phyloP scores from a whole-genome alignment of 2,113 vertebrate species.

The Myiozetetes cayanensis region DNA sequence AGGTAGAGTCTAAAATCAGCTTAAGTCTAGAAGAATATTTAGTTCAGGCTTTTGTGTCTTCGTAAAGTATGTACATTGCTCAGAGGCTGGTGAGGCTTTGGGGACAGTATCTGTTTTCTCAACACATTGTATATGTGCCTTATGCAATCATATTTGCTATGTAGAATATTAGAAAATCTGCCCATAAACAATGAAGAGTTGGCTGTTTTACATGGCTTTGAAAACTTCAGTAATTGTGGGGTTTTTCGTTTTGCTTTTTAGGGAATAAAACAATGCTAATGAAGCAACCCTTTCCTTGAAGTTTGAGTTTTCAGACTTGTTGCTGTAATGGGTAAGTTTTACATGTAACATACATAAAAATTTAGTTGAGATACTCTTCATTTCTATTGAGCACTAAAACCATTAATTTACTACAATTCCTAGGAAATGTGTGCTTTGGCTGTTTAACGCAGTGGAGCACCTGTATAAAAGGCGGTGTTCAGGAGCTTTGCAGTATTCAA shows the following conservation, averaged over 20 bases:
- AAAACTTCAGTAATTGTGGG: neutral
- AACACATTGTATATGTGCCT: neutral
- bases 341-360: neutral
- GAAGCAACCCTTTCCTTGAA: slow-evolving; percentile 83
- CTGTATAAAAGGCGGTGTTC: neutral
- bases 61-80: neutral
- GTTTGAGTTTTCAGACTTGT: slow-evolving; percentile 76
- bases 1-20: neutral
- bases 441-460: neutral
- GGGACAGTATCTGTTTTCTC: neutral
- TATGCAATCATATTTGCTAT: neutral
- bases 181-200: neutral
- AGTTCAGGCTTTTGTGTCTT: neutral
- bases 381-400: neutral
- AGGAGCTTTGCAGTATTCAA: neutral
- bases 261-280: slow-evolving; percentile 85
- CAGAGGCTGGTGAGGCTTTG: neutral
- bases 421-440: neutral
- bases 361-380: neutral
- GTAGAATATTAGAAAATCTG: neutral
- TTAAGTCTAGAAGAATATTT: neutral
- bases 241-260: slow-evolving; percentile 44
- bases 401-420: neutral
- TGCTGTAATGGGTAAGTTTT: slow-evolving; percentile 89
- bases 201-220: neutral